Evolutionary conservation across 1,140 invertebrate species (phyloP).

Genomic region (Ceratosolen fusciceps): DNA sequence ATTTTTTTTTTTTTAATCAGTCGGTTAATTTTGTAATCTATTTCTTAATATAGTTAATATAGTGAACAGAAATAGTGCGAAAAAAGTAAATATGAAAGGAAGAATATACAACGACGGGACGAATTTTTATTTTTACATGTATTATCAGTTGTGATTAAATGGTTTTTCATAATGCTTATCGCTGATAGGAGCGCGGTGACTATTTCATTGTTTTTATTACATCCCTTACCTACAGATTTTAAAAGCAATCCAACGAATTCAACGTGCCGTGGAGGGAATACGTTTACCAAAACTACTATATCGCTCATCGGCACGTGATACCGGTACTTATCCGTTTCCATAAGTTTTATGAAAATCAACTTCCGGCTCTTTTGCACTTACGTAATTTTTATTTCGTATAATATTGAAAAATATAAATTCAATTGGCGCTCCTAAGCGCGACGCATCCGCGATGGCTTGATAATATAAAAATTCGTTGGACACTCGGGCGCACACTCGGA

Average conservation of each 20-base stretch:
- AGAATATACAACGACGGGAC: conserved; percentile 37
- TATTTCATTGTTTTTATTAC: background rate
- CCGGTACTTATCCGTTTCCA: background rate
- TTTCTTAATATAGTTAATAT: conserved; percentile 9
- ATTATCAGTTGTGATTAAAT: conserved; percentile 7
- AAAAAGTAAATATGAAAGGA: conserved; percentile 24
- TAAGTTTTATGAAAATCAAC: conserved; percentile 22
- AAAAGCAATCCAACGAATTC: conserved; percentile 1
- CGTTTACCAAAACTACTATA: conserved; percentile 20
- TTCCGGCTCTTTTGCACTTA: background rate
- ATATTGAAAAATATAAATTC: conserved; percentile 34
- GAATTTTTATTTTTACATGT: conserved; percentile 42
- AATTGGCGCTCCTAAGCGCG: conserved; percentile 36
- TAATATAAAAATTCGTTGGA: conserved; percentile 45
- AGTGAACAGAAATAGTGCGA: conserved; percentile 14
- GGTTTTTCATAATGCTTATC: conserved; percentile 28
- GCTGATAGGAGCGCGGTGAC: conserved; percentile 42
- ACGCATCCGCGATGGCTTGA: conserved; percentile 28
- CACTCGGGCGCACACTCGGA: conserved; percentile 11
- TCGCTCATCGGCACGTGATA: conserved; percentile 26
- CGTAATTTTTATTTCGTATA: conserved; percentile 1
- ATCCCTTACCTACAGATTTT: conserved; percentile 26
- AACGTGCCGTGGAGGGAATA: conserved; percentile 21
- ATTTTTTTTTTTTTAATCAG: conserved; percentile 38
- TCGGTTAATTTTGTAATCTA: conserved; percentile 25